Conservation (phyloP, 2,113 vertebrate species). For the Brachypodius melanocephalos region DNA sequence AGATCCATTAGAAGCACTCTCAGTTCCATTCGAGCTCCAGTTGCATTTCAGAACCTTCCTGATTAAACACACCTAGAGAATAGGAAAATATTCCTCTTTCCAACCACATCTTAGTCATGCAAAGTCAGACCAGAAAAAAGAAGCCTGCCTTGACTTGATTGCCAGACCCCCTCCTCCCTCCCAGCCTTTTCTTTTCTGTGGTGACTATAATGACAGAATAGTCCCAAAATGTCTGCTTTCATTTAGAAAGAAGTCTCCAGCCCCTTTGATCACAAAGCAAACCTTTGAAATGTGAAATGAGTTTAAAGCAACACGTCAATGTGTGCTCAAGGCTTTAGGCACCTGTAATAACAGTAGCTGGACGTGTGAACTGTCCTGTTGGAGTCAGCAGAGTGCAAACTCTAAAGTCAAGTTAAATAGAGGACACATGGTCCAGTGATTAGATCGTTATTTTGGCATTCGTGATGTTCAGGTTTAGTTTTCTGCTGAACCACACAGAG, state of each 20-base stretch:
- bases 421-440: constrained; percentile 39
- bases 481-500: background rate
- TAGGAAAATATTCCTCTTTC: background rate
- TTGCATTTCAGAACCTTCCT: background rate
- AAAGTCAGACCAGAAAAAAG: background rate
- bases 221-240: background rate
- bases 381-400: background rate
- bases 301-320: background rate
- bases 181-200: background rate
- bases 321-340: constrained; percentile 57
- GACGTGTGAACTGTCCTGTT: constrained; percentile 20
- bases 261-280: constrained; percentile 54
- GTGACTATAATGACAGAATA: background rate
- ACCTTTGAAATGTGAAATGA: constrained; percentile 62
- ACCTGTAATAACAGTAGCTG: constrained; percentile 52
- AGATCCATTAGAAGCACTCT: background rate
- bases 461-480: constrained; percentile 14
- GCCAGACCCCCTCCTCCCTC: background rate
- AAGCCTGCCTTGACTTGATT: background rate
- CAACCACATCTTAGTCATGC: background rate
- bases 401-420: constrained; percentile 50
- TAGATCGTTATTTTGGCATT: constrained; percentile 34
- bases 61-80: background rate
- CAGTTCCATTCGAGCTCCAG: background rate
- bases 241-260: constrained; percentile 9